A percentile compares a stretch with the other conserved stretches of the same genome.
Conservation (phyloP, 2,888 invertebrate species). For the Sympetrum striolatum region DNA sequence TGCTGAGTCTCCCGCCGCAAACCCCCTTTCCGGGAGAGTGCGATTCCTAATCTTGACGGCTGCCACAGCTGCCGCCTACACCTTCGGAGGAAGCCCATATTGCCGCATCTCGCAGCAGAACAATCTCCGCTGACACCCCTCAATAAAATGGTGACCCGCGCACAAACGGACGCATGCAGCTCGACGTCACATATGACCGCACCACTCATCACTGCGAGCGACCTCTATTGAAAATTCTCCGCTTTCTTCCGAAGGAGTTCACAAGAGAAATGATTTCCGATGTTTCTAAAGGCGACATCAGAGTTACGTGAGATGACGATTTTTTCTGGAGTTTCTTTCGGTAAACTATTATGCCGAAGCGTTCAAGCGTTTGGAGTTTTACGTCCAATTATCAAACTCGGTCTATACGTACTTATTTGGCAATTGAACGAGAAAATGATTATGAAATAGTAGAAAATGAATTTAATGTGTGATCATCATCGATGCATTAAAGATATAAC, state of each 20-base stretch:
- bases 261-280: background rate
- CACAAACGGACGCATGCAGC: background rate
- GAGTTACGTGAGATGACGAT: no score
- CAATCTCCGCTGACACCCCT: background rate
- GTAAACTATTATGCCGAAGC: no score
- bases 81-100: background rate
- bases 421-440: no score
- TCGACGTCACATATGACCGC: background rate
- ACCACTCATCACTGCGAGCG: background rate
- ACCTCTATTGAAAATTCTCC: background rate
- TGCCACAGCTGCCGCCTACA: background rate
- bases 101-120: background rate
- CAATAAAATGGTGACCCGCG: background rate
- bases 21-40: background rate
- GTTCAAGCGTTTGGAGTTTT: no score
- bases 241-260: background rate
- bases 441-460: no score
- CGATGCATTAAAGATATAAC: no score
- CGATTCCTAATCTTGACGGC: background rate
- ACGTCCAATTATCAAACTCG: no score
- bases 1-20: background rate
- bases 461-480: no score
- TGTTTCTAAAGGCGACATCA: no score
- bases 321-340: no score
- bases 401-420: no score